Base-by-base conservation (phyloP, 2,888 invertebrate species). In the Microctonus hyperodae region DNA sequence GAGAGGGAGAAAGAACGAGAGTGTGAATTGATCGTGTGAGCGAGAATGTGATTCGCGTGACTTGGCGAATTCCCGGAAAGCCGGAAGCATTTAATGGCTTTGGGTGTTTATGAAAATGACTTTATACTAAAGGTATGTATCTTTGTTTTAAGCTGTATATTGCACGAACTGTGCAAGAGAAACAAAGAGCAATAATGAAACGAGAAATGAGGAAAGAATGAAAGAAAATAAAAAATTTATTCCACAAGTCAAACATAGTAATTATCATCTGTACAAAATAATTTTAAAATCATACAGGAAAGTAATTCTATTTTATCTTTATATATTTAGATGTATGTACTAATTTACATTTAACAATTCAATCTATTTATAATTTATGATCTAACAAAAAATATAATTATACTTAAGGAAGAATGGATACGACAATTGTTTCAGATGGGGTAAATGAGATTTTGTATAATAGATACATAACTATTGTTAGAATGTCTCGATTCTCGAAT, bases 11-110 rank as follows among this genome's bases (percentile, higher is more conserved):
- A 22, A 31, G 44, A 44, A 23, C 16, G 28, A 28, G 48, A 48
- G 31, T 25, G 23, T 22, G 48, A 16, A 60, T 60, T 44, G 59
- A 60, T 60, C 31, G 44, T 48, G 59, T 40, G 44, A 28, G 28
- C 16, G 16, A 60, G 48, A 60, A 60, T 44, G 10, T 16, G 20
- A 64, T 58, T 69, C 48, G 63, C 63, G 69, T 63, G 69, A 66
- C 65, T 64, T 16, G 53, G 16, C 9, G 22, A 31, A 23, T 51
- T 51, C 65, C 68, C 51, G 60, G 65, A 53, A 40, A 50, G 25
- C 48, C 59, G 59, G 44, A 60, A 60, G 59, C 59, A 40, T 60
- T 60, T 60, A 48, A 44, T 60, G 48, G 44, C 59, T 31, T 55
- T 5, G 59, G 31, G 59, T 44, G 59, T 60, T 60, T 60, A 60